phyloP scores from a whole-genome alignment of 2,113 vertebrate genomes.

The Chaenocephalus aceratus region DNA sequence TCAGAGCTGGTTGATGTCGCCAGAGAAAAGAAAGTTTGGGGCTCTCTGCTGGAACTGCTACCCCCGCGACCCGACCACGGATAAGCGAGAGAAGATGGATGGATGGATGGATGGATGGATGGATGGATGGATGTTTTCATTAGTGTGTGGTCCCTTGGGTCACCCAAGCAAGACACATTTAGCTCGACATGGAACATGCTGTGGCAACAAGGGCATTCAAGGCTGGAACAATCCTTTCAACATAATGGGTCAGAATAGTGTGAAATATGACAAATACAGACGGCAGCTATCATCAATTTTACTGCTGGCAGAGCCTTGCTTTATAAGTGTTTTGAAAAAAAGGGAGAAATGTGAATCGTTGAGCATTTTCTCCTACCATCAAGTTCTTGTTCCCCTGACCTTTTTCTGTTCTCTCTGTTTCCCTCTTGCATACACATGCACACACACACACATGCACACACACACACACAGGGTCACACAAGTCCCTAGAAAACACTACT shows the following conservation, averaged over 20 bases:
- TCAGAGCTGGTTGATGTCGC: too few relatives aligned
- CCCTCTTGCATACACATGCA: background rate
- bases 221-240: background rate
- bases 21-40: too few relatives aligned
- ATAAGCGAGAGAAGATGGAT: too few relatives aligned
- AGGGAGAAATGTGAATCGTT: background rate
- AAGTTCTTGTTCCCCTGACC: background rate
- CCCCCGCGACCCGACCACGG: too few relatives aligned
- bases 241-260: background rate
- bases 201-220: slow-evolving; percentile 8
- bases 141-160: slow-evolving; percentile 20
- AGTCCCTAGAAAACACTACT: slow-evolving; percentile 28
- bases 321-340: background rate
- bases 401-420: background rate
- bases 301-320: background rate
- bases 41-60: too few relatives aligned
- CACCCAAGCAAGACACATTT: slow-evolving; percentile 9
- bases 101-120: too few relatives aligned
- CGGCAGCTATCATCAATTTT: background rate
- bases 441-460: background rate
- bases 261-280: background rate
- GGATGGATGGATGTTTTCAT: slow-evolving; percentile 14
- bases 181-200: slow-evolving; percentile 22
- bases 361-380: background rate
- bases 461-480: slow-evolving; percentile 8